Evolutionary conservation across 2,888 invertebrate genomes (phyloP).

Genomic region (Druceiella hillmani): DNA sequence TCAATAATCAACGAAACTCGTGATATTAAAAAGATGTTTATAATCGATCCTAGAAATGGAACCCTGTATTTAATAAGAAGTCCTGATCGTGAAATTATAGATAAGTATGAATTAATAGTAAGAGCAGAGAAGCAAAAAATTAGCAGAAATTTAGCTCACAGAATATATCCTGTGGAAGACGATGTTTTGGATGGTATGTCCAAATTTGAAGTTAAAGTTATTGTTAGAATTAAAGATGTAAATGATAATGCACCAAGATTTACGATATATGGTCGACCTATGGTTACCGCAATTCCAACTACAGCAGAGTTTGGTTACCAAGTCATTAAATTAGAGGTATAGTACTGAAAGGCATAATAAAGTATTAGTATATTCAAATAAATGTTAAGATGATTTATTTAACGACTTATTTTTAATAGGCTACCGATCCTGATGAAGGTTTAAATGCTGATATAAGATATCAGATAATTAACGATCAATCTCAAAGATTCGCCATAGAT

Average conservation of each 20-base stretch:
- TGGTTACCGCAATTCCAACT: conserved; percentile 77
- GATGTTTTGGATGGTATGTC: conserved; percentile 67
- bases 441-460: conserved; percentile 76
- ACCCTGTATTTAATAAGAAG: conserved; percentile 66
- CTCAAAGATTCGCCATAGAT: conserved; percentile 72
- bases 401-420: conserved; percentile 52
- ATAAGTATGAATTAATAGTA: conserved; percentile 55
- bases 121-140: conserved; percentile 52
- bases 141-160: conserved; percentile 64
- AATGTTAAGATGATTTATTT: no score
- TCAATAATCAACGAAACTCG: conserved; percentile 56
- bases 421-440: conserved; percentile 69
- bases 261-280: conserved; percentile 66
- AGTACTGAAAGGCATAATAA: conserved; percentile 15
- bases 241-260: conserved; percentile 83
- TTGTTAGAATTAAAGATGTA: conserved; percentile 70
- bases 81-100: conserved; percentile 68
- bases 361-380: no score
- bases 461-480: conserved; percentile 72
- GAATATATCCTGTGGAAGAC: conserved; percentile 71
- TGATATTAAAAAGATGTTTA: conserved; percentile 58
- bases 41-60: conserved; percentile 71
- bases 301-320: conserved; percentile 78
- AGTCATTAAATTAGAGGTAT: conserved; percentile 67
- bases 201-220: conserved; percentile 73